phyloP scores from a whole-genome alignment of 92 coral and sea anemone genomes.

The Epizoanthus ramosus region DNA sequence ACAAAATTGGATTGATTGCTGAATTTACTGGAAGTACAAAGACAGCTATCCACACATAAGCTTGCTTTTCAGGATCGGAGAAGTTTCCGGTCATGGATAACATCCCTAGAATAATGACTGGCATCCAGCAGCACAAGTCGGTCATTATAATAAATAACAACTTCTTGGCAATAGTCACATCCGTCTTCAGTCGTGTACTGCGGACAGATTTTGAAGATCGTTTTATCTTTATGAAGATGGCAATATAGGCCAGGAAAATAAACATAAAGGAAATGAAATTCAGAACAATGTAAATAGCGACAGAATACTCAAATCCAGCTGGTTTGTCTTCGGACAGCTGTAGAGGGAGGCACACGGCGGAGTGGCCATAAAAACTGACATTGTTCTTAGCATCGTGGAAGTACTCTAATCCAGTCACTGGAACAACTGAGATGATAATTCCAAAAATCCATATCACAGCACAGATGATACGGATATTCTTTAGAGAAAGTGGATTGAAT shows the following conservation, averaged over 20 bases:
- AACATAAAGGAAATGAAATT: conserved; percentile 43
- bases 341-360: conserved; percentile 45
- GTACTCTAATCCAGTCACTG: conserved; percentile 11
- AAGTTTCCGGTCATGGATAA: conserved; percentile 64
- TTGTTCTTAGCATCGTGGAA: conserved; percentile 10
- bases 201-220: no score
- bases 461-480: conserved; percentile 7
- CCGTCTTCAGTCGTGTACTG: conserved; percentile 26
- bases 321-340: conserved; percentile 45
- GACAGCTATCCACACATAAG: conserved; percentile 77
- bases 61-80: conserved; percentile 53
- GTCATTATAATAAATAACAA: conserved; percentile 64
- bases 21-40: conserved; percentile 77
- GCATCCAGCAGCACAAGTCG: conserved; percentile 71
- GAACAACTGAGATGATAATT: neutral
- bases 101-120: conserved; percentile 61
- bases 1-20: conserved; percentile 72
- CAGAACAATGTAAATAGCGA: conserved; percentile 34
- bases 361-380: conserved; percentile 42
- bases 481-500: conserved; percentile 5
- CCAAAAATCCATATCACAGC: conserved; percentile 26
- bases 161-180: conserved; percentile 54
- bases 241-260: conserved; percentile 39
- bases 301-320: conserved; percentile 51
- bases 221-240: conserved; percentile 29